Evolutionary conservation across 2,113 vertebrate species (phyloP), one percentile per base, ranked within the genome.

Genomic region (Leucopternis melanops): DNA sequence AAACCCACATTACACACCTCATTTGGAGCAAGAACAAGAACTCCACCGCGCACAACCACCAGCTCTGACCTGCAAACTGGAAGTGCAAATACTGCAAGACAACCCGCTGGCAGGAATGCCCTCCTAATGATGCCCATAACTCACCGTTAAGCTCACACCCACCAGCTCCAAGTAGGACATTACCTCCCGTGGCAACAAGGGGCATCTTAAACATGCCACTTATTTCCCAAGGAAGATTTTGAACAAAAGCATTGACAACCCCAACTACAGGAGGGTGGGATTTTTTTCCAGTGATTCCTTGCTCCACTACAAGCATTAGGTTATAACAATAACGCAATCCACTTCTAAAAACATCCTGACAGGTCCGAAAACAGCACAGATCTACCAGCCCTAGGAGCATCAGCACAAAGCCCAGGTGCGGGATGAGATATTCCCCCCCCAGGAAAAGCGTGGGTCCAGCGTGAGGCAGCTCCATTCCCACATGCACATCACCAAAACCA

Each of bases 191-290:
- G 31, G 31, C 36, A 71, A 31, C 49, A 18, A 22, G 27, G 16
- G 31, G 42, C 36, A 13, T 29, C 81, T 58, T 8, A 22, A 52
- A 50, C 5, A 1, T 1, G 0, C 34, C 4, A 5, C 50, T 71
- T 16, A 16, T 52, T 45, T 34, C 63, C 21, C 9, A 16, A 2
- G 2, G 45, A 34, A 38, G 8, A 15, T 3, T 38, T 36, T 6
- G 34, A 20, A 34, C 25, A 6, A n/a, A n/a, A 49, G 21, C 29
- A 10, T 10, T 2, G 22, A 4, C 65, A 19, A 16, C 22, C 8
- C 27, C 44, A 40, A 3, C 47, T 15, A 17, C 5, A 7, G n/a
- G 10, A 25, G 7, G 3, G 1, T 2, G 5, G 38, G 34, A 11
- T 19, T 26, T 55, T 25, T 55, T 9, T 40, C 5, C 47, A 9